Percentiles rank a stretch among this genome's conserved stretches.
Evolutionary conservation across 2,797 vertebrate species (phyloP).

Genomic region (Hybognathus amarus): DNA sequence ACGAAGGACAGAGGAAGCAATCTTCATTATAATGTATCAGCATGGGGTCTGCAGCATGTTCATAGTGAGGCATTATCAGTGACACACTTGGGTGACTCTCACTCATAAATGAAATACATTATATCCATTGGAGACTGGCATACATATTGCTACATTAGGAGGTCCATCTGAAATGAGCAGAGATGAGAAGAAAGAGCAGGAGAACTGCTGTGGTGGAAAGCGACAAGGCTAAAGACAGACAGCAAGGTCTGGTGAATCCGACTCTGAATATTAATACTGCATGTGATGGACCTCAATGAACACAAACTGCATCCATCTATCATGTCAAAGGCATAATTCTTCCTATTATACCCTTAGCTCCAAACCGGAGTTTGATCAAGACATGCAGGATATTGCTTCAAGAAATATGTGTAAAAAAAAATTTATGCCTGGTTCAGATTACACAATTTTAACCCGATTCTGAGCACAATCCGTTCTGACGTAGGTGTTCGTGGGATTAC

Average conservation of each 20-base stretch:
- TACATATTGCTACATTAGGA: constrained; percentile 61
- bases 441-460: too few species aligned
- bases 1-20: neutral
- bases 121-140: constrained; percentile 41
- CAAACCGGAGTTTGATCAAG: neutral
- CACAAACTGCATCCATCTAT: constrained; percentile 43
- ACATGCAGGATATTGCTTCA: constrained; percentile 1
- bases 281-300: constrained; percentile 11
- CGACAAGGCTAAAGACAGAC: constrained; percentile 15
- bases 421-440: too few species aligned
- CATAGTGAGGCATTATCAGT: constrained; percentile 31
- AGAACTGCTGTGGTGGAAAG: neutral
- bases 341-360: neutral
- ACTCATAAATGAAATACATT: constrained; percentile 43
- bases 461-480: too few species aligned
- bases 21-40: constrained; percentile 5
- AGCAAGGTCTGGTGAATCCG: neutral
- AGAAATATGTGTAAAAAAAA: neutral
- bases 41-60: constrained; percentile 14
- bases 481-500: too few species aligned
- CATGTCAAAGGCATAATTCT: constrained; percentile 26
- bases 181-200: constrained; percentile 32
- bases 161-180: constrained; percentile 57
- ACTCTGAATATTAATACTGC: constrained; percentile 46
- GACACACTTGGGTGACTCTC: neutral